Conservation (phyloP, 2,888 invertebrate genomes). For the Phytoseiulus persimilis region DNA sequence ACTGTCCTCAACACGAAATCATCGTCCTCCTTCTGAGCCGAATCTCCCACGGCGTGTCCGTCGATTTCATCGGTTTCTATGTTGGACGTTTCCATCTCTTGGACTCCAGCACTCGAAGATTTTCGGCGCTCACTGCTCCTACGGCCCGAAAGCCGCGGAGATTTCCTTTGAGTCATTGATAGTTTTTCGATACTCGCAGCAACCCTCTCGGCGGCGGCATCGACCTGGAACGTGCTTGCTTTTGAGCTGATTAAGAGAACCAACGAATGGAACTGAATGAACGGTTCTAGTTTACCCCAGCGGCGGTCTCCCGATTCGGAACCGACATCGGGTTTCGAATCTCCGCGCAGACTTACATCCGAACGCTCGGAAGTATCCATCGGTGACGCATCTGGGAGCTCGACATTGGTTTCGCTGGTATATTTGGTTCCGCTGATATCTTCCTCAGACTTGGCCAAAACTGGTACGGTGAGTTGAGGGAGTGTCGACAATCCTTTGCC, state of each 20-base stretch:
- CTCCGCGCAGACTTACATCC: not conserved
- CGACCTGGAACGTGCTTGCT: not conserved
- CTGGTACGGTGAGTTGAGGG: not conserved
- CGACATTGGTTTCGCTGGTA: not conserved
- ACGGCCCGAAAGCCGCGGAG: not conserved
- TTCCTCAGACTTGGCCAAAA: not conserved
- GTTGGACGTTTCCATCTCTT: not conserved
- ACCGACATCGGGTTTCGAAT: no score
- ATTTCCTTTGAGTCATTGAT: not conserved
- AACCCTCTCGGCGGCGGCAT: not conserved
- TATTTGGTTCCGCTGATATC: not conserved
- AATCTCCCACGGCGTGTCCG: not conserved
- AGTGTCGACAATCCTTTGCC: not conserved
- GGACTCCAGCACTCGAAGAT: not conserved
- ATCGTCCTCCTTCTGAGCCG: not conserved
- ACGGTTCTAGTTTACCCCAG: no score
- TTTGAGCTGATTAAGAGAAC: no score
- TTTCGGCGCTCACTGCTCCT: not conserved
- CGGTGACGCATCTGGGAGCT: not conserved
- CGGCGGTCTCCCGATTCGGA: no score
- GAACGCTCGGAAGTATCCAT: not conserved
- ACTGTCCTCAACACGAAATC: constrained; percentile 6
- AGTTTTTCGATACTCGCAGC: constrained; percentile 1
- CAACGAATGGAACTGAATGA: no score
- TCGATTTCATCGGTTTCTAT: not conserved